phyloP scores from a whole-genome alignment of 2,113 vertebrate genomes.

The Lagopus leucura region DNA sequence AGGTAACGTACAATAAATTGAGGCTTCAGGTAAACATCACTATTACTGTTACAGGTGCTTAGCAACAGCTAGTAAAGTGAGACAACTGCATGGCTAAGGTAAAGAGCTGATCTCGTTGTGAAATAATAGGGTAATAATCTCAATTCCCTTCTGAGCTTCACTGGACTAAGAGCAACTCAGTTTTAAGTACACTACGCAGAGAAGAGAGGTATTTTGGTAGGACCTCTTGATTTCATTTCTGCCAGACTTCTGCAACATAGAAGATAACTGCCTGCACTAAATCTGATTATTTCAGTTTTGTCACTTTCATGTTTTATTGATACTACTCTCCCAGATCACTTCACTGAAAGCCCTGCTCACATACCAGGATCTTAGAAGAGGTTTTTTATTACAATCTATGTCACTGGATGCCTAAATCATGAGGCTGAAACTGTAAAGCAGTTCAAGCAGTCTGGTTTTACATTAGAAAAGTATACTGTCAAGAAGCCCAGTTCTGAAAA shows the following conservation, averaged over 20 bases:
- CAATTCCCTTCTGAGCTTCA: background rate
- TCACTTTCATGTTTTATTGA: conserved; percentile 6
- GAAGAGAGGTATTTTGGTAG: background rate
- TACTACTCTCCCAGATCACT: background rate
- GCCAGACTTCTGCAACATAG: background rate
- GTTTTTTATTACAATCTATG: background rate
- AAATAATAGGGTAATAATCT: background rate
- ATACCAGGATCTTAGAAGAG: background rate
- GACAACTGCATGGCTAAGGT: background rate
- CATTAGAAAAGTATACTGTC: background rate
- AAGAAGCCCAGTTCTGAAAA: background rate
- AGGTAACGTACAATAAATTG: conserved; percentile 30
- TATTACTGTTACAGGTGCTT: conserved; percentile 38
- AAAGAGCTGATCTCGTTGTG: background rate
- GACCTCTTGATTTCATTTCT: background rate
- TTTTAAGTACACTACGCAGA: background rate
- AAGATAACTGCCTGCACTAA: background rate
- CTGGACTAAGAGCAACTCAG: background rate
- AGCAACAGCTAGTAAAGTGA: conserved; percentile 32
- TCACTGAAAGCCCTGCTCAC: background rate
- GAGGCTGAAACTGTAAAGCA: background rate
- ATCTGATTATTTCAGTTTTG: background rate
- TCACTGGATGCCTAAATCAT: background rate
- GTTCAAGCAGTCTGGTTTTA: background rate
- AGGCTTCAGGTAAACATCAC: conserved; percentile 19